Conservation (phyloP, 2,888 invertebrate species). For the Dugesia japonica region DNA sequence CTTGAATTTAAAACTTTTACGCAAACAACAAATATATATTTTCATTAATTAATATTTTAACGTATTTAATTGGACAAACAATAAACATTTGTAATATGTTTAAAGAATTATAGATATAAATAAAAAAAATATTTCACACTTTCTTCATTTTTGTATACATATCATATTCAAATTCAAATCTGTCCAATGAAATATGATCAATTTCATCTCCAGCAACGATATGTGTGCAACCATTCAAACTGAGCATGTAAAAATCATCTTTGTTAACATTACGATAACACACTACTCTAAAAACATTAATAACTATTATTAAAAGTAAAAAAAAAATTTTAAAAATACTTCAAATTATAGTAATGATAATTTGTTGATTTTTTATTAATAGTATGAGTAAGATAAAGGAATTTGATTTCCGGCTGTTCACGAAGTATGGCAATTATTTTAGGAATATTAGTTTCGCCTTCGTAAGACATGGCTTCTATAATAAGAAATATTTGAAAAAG, state of each 20-base stretch:
- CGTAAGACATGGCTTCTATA: slow-evolving; percentile 38
- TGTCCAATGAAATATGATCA: slow-evolving; percentile 60
- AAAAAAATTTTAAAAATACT: slow-evolving; percentile 38
- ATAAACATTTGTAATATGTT: too few species aligned
- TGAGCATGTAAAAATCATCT: slow-evolving; percentile 64
- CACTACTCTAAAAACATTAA: slow-evolving; percentile 56
- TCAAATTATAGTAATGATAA: slow-evolving; percentile 48
- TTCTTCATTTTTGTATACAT: slow-evolving; percentile 27
- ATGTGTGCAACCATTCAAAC: slow-evolving; percentile 66
- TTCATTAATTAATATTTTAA: too few species aligned
- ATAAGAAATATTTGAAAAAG: too few species aligned
- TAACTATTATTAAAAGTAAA: slow-evolving; percentile 13
- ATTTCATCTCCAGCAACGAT: slow-evolving; percentile 54
- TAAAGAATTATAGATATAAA: too few species aligned
- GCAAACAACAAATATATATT: too few species aligned
- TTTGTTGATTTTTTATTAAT: slow-evolving; percentile 46
- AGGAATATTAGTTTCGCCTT: slow-evolving; percentile 41
- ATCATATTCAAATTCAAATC: slow-evolving; percentile 67
- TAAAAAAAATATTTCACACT: slow-evolving; percentile 23
- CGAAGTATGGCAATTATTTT: slow-evolving; percentile 42
- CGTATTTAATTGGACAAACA: too few species aligned
- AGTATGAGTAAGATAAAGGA: slow-evolving; percentile 58
- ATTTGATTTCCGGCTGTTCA: slow-evolving; percentile 47
- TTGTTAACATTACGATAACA: slow-evolving; percentile 58
- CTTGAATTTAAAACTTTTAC: too few species aligned